These are phyloP conservation scores for Zeuzera pyrina DNA, from an alignment of 2,888 invertebrate genomes.

Conservation along the genomic window DNA sequence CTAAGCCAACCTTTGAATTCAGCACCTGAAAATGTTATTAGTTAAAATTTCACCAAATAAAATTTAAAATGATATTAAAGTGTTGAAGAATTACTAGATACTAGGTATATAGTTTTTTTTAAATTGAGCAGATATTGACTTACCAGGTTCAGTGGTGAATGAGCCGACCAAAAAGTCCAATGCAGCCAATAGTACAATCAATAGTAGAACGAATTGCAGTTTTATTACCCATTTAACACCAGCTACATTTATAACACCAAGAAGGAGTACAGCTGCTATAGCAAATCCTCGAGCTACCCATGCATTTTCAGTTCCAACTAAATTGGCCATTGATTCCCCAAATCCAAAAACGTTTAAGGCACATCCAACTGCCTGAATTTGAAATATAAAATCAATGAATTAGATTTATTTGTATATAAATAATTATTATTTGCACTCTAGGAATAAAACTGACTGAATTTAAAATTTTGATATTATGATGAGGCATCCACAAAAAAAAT, in stretches of 20 bases:
- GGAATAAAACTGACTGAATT: no score
- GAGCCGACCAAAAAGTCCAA: conserved; percentile 96
- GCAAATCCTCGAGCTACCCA: conserved; percentile 93
- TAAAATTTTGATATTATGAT: no score
- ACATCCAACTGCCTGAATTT: conserved; percentile 91
- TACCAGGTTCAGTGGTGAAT: conserved; percentile 83
- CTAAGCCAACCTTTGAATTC: conserved; percentile 92
- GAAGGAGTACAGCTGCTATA: conserved; percentile 86
- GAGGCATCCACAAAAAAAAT: no score
- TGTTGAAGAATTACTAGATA: no score
- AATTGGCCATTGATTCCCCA: conserved; percentile 94
- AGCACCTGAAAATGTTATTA: conserved; percentile 75
- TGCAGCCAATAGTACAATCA: conserved; percentile 90
- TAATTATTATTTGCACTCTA: no score
- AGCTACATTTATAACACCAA: conserved; percentile 93
- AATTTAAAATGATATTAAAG: no score
- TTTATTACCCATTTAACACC: conserved; percentile 99
- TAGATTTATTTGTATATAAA: no score
- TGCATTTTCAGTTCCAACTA: conserved; percentile 80
- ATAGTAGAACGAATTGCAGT: conserved; percentile 89
- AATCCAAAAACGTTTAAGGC: conserved; percentile 97
- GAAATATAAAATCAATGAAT: no score
- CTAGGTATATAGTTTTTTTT: no score
- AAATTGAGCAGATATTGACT: no score
- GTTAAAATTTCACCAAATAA: no score